Conservation (phyloP, 2,113 vertebrate genomes). For the Megaleporinus macrocephalus region DNA sequence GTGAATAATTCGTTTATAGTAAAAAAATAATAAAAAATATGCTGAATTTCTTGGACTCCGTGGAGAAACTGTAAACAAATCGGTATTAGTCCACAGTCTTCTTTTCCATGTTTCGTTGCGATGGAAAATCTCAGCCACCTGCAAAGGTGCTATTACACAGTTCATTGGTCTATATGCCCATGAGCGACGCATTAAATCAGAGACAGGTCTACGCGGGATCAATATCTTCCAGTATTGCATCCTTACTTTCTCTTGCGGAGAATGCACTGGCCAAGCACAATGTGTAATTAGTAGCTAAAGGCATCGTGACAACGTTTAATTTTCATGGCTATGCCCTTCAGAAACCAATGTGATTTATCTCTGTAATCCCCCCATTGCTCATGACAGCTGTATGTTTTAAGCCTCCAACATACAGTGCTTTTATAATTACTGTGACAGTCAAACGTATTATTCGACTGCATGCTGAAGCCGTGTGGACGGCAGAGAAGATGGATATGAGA, state of each 20-base stretch:
- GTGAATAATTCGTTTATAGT: neutral
- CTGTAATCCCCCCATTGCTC: constrained; percentile 21
- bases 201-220: constrained; percentile 50
- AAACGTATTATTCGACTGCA: neutral
- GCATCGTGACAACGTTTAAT: constrained; percentile 53
- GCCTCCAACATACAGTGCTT: neutral
- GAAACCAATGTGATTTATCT: constrained; percentile 44
- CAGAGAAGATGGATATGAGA: constrained; percentile 4
- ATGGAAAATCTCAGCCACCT: constrained; percentile 36
- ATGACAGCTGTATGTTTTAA: constrained; percentile 22
- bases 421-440: neutral
- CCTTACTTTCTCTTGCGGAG: constrained; percentile 36
- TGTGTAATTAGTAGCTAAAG: constrained; percentile 44
- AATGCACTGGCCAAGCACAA: constrained; percentile 40
- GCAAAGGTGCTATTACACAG: constrained; percentile 48
- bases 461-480: neutral
- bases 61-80: neutral
- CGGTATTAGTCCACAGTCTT: constrained; percentile 13
- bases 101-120: constrained; percentile 31
- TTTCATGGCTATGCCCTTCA: constrained; percentile 33
- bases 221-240: constrained; percentile 51
- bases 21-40: neutral
- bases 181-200: constrained; percentile 48
- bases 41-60: constrained; percentile 3
- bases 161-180: constrained; percentile 48